Evolutionary conservation across 2,888 invertebrate species (phyloP).

Genomic region (Synanthedon vespiformis): DNA sequence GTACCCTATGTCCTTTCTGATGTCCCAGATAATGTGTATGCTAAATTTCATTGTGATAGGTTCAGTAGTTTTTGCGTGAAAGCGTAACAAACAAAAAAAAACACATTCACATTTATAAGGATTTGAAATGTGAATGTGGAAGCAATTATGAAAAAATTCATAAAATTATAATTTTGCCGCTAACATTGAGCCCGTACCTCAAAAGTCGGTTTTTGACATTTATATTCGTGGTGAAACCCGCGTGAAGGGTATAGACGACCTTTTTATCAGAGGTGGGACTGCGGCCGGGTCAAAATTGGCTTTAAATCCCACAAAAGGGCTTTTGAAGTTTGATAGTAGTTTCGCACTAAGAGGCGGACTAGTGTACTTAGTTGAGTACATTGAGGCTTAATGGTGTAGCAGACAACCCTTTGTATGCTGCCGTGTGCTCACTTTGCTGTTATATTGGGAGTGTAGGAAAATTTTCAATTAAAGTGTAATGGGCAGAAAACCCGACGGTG

Average conservation of each 20-base stretch:
- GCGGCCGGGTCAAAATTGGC: conserved; percentile 20
- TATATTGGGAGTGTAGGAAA: neutral
- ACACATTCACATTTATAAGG: too few species aligned
- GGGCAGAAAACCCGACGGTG: too few species aligned
- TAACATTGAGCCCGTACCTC: conserved; percentile 9
- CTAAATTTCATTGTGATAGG: too few species aligned
- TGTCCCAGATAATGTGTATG: too few species aligned
- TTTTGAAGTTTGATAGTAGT: conserved; percentile 20
- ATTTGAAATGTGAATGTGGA: too few species aligned
- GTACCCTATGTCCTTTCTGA: too few species aligned
- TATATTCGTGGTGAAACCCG: conserved; percentile 27
- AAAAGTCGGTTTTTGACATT: conserved; percentile 24
- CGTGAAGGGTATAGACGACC: conserved; percentile 30
- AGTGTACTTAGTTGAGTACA: neutral
- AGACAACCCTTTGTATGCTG: neutral
- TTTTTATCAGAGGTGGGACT: conserved; percentile 30
- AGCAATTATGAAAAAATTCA: too few species aligned
- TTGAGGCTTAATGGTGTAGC: neutral
- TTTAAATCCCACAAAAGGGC: conserved; percentile 30
- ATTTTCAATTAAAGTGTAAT: neutral
- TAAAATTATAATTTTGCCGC: conserved; percentile 4
- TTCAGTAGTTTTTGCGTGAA: too few species aligned
- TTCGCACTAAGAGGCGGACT: conserved; percentile 11
- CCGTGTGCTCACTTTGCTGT: neutral
- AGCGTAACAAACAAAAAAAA: too few species aligned